Evolutionary conservation across 2,797 vertebrate species (phyloP), one percentile per base, ranked within the genome.

Genomic region (Tympanoctomys barrerae): DNA sequence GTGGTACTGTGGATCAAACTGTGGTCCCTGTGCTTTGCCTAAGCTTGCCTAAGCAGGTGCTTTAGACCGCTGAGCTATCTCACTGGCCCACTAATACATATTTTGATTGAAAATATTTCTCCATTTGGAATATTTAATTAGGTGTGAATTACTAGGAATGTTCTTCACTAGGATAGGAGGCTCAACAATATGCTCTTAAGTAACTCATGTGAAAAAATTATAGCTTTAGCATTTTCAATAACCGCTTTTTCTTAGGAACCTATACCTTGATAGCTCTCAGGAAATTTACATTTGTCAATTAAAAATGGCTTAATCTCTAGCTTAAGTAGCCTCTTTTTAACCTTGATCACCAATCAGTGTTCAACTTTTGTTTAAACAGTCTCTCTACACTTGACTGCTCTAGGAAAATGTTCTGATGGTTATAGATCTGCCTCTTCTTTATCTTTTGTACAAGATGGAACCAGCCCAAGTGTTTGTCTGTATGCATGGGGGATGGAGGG

Each of bases 111-210:
- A 77, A 95, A 81, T 42, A 0, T 7, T 83, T 66, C 64, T 75
- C 42, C 73, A 6, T 52, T 77, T 78, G 82, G 42, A 94, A 89
- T 95, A 80, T 86, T n/a, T 85, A 78, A 75, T 68, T 79, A 95
- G 57, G 52, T 3, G 0, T 62, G 21, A 33, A 83, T 89, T 70
- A 52, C 49, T 31, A 78, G 73, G 8, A 2, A 12, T 88, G 12
- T n/a, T 87, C 81, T 62, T 59, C 61, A 39, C 33, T 54, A 36
- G 75, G 36, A 1, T 49, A 21, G 28, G 39, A 33, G 31, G 62
- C 84, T 52, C 73, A 87, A n/a, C 21, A 39, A 0, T 16, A 4
- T 68, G 14, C 4, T 90, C 31, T 52, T 3, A 28, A 0, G 7
- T 0, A 16, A 79, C 28, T 84, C 16, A 5, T 11, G 49, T 1